Base-by-base conservation (phyloP, 2,888 invertebrate species). In the Calliopum simillimum region DNA sequence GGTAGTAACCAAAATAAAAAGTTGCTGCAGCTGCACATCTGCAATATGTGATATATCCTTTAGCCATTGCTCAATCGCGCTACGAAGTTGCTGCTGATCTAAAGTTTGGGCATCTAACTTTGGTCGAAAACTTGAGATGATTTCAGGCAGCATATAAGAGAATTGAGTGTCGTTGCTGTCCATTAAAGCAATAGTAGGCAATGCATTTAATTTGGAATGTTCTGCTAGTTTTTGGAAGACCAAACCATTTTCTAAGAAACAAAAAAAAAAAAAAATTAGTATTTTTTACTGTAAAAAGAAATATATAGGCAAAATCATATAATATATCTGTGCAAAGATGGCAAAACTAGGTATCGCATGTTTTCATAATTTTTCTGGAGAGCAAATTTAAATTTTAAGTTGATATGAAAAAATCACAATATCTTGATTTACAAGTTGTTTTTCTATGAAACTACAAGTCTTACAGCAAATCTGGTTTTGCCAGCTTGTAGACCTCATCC, bases 1-100 rank as follows among this genome's bases (percentile, higher is more conserved):
- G 62, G 91, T 91, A 3, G 90, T 89, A 4, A 94, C 89, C 64
- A 93, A 88, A 72, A 91, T 87, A 3, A 91, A 87, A 11, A 94
- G 85, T 1, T 88, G 87, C 75, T 89, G 89, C 0, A 90, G 87
- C 53, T 91, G 88, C 16, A 90, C 89, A 0, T 84, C 85, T 23
- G 89, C 87, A 70, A 90, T 89, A 2, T 88, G 87, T 73, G 89
- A 87, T 14, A 93, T 91, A 86, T 90, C 90, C 0, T 87, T 79
- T 13, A 93, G 87, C 93, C 94, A 94, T 41, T 88, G 85, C 58
- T 89, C 87, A 0, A 93, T 86, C 12, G 85, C 82, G 2, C 81
- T 78, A 71, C 86, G 84, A n/a, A 89, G 76, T 58, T 85, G 81
- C 2, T 79, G 76, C 11, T 84, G 75, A 12, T 78, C 71, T n/a